These are phyloP conservation scores for Chrysogorgia sp. DNA, from an alignment of 92 coral and sea anemone species.

Conservation along the genomic window DNA sequence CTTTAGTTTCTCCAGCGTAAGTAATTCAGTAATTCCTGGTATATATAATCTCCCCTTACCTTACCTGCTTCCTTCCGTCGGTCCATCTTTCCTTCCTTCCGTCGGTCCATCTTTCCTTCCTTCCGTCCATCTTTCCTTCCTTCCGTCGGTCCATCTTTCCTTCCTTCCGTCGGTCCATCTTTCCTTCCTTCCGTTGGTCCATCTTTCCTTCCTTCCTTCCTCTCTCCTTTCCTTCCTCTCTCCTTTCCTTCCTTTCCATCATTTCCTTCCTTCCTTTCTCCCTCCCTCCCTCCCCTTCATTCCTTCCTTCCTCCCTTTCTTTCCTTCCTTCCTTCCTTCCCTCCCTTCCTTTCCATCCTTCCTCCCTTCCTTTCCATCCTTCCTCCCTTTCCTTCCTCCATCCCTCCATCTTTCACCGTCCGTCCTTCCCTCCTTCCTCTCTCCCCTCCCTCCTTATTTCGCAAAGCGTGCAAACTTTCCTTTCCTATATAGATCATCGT, in stretches of 20 bases:
- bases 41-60: not conserved
- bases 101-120: not conserved
- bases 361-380: not conserved
- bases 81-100: not conserved
- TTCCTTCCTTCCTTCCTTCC: not conserved
- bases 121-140: conserved; percentile 6
- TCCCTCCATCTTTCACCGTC: not conserved
- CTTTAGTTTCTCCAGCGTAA: conserved; percentile 76
- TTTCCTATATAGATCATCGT: conserved; percentile 65
- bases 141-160: conserved; percentile 3
- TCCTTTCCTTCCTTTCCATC: not conserved
- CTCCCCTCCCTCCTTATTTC: not conserved
- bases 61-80: conserved; percentile 2
- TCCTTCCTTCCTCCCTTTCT: conserved; percentile 12
- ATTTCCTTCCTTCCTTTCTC: conserved; percentile 12
- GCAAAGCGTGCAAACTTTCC: not conserved
- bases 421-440: not conserved
- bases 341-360: not conserved
- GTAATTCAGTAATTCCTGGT: not conserved
- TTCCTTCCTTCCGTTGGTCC: conserved; percentile 19
- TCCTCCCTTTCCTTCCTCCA: not conserved
- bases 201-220: conserved; percentile 4
- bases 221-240: not conserved
- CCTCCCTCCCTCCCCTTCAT: not conserved
- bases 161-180: not conserved